A percentile compares a stretch with the other conserved stretches of the same genome.
These are phyloP conservation scores for Eilema caniola DNA, from an alignment of 2,888 invertebrate species.

Conservation along the genomic window DNA sequence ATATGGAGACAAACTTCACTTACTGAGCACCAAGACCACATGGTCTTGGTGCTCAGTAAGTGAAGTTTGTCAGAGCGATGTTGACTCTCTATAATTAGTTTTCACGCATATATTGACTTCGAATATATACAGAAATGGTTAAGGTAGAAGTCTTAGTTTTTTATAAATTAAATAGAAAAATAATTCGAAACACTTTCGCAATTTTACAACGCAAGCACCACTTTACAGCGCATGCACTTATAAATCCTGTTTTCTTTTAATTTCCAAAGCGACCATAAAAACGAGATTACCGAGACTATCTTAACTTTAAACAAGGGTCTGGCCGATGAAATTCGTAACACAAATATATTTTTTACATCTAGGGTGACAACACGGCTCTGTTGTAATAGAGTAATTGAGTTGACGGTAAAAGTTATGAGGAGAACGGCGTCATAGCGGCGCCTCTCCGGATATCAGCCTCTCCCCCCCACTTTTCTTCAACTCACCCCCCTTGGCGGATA, in stretches of 20 bases:
- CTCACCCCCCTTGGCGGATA: conserved; percentile 67
- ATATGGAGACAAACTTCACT: too few species aligned
- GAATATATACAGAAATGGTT: too few species aligned
- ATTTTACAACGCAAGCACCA: background rate
- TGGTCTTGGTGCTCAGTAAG: too few species aligned
- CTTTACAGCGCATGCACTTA: conserved; percentile 8
- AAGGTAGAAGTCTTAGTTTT: too few species aligned
- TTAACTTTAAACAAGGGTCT: conserved; percentile 35
- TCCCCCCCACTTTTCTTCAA: conserved; percentile 66
- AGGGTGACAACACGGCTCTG: conserved; percentile 51
- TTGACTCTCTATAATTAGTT: too few species aligned
- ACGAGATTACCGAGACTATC: conserved; percentile 31
- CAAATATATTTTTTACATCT: conserved; percentile 50
- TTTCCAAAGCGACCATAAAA: conserved; percentile 14
- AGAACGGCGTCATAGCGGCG: conserved; percentile 76
- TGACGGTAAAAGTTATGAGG: conserved; percentile 83
- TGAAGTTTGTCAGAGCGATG: too few species aligned
- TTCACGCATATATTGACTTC: too few species aligned
- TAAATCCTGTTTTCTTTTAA: conserved; percentile 18
- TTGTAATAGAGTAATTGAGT: conserved; percentile 79
- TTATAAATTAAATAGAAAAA: background rate
- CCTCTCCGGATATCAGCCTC: conserved; percentile 76
- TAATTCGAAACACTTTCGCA: background rate
- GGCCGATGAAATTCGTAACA: conserved; percentile 31
- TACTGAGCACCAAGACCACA: too few species aligned